Percentiles rank a stretch among this genome's conserved stretches.
phyloP scores from a whole-genome alignment of 2,113 vertebrate genomes.

The Geothlypis trichas region DNA sequence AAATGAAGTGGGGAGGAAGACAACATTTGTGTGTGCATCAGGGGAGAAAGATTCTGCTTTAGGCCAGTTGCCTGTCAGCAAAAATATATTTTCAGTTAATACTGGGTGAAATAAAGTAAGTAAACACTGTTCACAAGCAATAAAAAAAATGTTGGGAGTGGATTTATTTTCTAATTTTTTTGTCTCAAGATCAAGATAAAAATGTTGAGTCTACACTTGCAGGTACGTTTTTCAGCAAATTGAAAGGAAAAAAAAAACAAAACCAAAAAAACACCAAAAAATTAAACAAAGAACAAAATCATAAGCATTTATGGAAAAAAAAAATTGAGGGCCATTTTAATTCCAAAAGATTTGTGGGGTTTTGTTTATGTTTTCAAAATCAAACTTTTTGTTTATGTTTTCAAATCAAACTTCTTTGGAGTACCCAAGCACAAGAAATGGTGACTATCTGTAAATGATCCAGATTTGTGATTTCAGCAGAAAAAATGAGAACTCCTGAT shows the following conservation, averaged over 20 bases:
- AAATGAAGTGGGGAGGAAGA: neutral
- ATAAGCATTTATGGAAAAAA: neutral
- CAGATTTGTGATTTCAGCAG: neutral
- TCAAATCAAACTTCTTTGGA: neutral
- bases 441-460: neutral
- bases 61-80: neutral
- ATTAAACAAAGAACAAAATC: neutral
- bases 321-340: accelerated
- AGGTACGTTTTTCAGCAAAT: neutral
- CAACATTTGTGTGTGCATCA: neutral
- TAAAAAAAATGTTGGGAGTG: neutral
- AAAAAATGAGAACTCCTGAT: neutral
- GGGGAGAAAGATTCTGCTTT: neutral
- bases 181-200: neutral
- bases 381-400: neutral
- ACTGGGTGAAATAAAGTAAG: neutral
- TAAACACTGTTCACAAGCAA: neutral
- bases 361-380: neutral
- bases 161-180: neutral
- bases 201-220: neutral
- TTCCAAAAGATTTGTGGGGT: accelerated
- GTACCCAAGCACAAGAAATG: neutral
- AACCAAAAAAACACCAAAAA: neutral
- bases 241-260: neutral
- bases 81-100: neutral